phyloP scores from a whole-genome alignment of 2,797 vertebrate genomes.

The Sebastolobus altivelis region DNA sequence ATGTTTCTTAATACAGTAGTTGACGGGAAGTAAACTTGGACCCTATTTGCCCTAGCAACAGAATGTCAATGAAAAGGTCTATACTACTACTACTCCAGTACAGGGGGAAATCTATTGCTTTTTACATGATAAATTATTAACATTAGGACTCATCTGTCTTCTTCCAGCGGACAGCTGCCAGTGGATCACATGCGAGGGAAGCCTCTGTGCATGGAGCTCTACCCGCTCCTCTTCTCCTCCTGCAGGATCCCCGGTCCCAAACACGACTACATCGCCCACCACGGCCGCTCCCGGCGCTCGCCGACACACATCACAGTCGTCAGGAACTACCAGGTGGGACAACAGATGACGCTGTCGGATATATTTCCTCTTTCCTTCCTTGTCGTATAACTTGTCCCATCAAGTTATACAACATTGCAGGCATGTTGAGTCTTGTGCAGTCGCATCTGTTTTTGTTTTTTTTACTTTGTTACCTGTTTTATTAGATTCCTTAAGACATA shows the following conservation, averaged over 20 bases:
- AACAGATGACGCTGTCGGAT: not conserved
- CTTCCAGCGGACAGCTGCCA: conserved; percentile 76
- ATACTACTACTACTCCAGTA: not conserved
- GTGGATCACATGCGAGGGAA: conserved; percentile 83
- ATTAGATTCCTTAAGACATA: not conserved
- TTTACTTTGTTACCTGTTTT: not conserved
- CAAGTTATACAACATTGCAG: not conserved
- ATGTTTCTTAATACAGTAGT: too few relatives aligned
- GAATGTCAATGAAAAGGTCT: too few relatives aligned
- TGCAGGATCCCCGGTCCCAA: conserved; percentile 88
- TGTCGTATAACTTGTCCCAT: too few relatives aligned
- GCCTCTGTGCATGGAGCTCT: conserved; percentile 88
- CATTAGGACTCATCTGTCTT: not conserved
- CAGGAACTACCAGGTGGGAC: conserved; percentile 87
- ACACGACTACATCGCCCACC: conserved; percentile 84
- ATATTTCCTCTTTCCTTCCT: not conserved
- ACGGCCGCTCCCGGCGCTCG: conserved; percentile 74
- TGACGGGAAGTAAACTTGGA: too few relatives aligned
- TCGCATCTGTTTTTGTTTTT: not conserved
- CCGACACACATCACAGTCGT: conserved; percentile 88
- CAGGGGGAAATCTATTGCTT: not conserved
- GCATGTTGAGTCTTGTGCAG: conserved; percentile 26
- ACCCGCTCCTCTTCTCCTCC: conserved; percentile 87
- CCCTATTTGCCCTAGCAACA: too few relatives aligned
- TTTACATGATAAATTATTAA: not conserved